Percentiles rank a stretch among this genome's conserved stretches.
Conservation (phyloP, 2,113 vertebrate species). For the Oostethus manadensis region DNA sequence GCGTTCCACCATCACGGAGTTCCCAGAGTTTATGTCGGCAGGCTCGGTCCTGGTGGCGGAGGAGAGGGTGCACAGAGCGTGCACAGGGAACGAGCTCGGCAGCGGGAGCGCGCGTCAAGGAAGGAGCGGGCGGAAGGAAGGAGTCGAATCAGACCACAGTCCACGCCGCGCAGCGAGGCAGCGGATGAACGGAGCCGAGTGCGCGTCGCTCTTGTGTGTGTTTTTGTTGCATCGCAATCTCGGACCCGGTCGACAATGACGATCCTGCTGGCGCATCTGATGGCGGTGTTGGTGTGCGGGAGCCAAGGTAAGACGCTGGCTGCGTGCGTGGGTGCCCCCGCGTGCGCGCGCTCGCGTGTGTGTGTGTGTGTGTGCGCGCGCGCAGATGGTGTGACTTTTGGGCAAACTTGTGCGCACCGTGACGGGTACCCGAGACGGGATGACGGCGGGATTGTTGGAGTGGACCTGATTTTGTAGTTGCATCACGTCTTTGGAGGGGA, state of each 20-base stretch:
- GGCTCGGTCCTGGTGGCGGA: constrained; percentile 11
- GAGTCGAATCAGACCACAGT: constrained; percentile 45
- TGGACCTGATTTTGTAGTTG: constrained; percentile 72
- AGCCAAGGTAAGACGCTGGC: constrained; percentile 64
- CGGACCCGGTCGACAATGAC: constrained; percentile 56
- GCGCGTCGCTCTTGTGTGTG: constrained; percentile 37
- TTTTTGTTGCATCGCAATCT: constrained; percentile 50
- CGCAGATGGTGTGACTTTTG: constrained; percentile 42
- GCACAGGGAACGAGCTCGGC: constrained; percentile 45
- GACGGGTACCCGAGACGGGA: constrained; percentile 30
- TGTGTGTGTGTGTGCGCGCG: constrained; percentile 34
- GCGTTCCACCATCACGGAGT: no score
- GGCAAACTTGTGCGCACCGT: constrained; percentile 55
- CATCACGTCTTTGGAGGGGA: constrained; percentile 66
- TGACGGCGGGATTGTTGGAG: constrained; percentile 62
- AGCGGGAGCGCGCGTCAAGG: constrained; percentile 55
- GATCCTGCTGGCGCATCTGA: constrained; percentile 61
- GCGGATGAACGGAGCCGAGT: constrained; percentile 54
- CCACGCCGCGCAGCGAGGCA: constrained; percentile 58
- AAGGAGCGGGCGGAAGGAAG: constrained; percentile 48
- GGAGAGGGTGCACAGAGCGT: constrained; percentile 17
- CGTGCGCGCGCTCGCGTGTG: constrained; percentile 59
- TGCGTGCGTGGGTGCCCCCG: no score
- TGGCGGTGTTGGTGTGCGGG: constrained; percentile 73
- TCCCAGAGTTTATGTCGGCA: neutral